phyloP scores from a whole-genome alignment of 2,113 vertebrate species.

The Hippocampus abdominalis region DNA sequence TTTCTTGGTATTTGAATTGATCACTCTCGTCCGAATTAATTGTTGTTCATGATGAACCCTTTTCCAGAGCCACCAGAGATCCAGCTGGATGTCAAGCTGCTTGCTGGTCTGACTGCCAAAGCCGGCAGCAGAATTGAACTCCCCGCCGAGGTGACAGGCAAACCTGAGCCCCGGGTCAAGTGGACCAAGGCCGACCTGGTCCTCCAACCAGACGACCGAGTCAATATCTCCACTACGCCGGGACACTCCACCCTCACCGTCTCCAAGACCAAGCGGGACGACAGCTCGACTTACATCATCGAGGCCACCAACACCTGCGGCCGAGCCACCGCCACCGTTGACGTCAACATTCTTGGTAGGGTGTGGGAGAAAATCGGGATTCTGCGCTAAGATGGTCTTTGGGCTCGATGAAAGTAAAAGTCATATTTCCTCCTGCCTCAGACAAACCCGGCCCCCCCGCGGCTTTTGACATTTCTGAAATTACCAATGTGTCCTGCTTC shows the following conservation, averaged over 20 bases:
- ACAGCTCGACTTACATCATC: conserved; percentile 93
- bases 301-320: conserved; percentile 95
- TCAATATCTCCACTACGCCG: conserved; percentile 84
- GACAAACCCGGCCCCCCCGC: conserved; percentile 96
- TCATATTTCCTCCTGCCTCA: conserved; percentile 43
- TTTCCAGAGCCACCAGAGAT: conserved; percentile 89
- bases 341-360: conserved; percentile 94
- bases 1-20: too few species aligned
- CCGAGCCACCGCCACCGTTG: conserved; percentile 91
- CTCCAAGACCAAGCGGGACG: conserved; percentile 84
- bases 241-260: conserved; percentile 85
- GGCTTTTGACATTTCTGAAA: conserved; percentile 94
- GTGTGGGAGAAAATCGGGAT: not conserved
- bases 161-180: conserved; percentile 87
- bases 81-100: conserved; percentile 90
- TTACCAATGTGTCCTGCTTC: conserved; percentile 89
- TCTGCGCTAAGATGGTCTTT: not conserved
- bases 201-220: conserved; percentile 83
- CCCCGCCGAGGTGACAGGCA: conserved; percentile 83
- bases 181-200: conserved; percentile 94
- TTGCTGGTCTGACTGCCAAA: conserved; percentile 93
- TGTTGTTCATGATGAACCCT: not conserved
- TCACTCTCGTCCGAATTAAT: not conserved
- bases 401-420: not conserved
- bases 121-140: conserved; percentile 95